phyloP scores from a whole-genome alignment of 2,888 invertebrate genomes.

The Drosophila ustulata region DNA sequence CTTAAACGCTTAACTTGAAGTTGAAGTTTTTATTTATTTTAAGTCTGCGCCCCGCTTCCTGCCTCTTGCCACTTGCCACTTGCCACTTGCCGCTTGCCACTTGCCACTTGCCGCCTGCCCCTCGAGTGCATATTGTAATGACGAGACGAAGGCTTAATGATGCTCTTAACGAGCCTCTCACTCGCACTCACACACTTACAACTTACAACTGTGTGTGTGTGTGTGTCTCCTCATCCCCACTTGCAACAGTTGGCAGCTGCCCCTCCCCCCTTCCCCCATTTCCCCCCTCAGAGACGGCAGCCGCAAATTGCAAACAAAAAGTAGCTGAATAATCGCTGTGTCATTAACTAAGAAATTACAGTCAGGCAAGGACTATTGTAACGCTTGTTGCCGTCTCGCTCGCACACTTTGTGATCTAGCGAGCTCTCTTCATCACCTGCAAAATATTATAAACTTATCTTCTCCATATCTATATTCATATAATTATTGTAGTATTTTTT shows the following conservation, averaged over 20 bases:
- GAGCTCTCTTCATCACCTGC: neutral
- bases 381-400: neutral
- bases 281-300: conserved; percentile 10
- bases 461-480: too few species aligned
- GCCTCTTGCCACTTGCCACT: conserved; percentile 17
- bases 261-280: neutral
- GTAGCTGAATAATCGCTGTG: conserved; percentile 62
- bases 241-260: conserved; percentile 56
- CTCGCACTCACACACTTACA: conserved; percentile 35
- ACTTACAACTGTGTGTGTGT: neutral
- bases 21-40: conserved; percentile 78
- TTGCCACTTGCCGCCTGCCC: neutral
- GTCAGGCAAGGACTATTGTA: conserved; percentile 51
- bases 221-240: conserved; percentile 26
- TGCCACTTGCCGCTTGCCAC: neutral
- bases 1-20: conserved; percentile 74
- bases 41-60: conserved; percentile 61
- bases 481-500: too few species aligned
- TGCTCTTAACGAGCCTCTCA: conserved; percentile 61
- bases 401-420: neutral
- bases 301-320: conserved; percentile 59
- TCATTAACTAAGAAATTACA: conserved; percentile 59
- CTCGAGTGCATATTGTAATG: conserved; percentile 39
- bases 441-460: too few species aligned
- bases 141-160: conserved; percentile 67